Percentiles rank a stretch among this genome's conserved stretches.
Evolutionary conservation across 2,797 vertebrate genomes (phyloP).

Genomic region (Gambelia wislizenii): DNA sequence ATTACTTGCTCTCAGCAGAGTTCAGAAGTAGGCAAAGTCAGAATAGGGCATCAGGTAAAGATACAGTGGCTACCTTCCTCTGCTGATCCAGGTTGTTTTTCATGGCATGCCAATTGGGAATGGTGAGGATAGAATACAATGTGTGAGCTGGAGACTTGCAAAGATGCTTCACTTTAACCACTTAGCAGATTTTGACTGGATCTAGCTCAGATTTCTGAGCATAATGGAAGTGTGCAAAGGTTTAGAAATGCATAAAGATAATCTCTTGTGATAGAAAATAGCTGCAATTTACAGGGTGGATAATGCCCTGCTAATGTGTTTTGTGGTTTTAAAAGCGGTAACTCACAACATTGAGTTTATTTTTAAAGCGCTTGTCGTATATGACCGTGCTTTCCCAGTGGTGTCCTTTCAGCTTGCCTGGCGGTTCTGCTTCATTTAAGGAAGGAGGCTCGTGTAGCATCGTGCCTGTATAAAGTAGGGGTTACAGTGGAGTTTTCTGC

Average conservation of each 20-base stretch:
- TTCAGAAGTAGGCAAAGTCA: background rate
- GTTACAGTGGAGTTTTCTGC: background rate
- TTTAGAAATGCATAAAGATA: slow-evolving; percentile 54
- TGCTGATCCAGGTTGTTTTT: background rate
- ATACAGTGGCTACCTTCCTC: too few species aligned
- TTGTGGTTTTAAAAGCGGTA: slow-evolving; percentile 43
- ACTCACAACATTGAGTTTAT: slow-evolving; percentile 42
- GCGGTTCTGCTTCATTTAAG: background rate
- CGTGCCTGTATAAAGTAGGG: background rate
- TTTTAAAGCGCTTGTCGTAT: slow-evolving; percentile 42
- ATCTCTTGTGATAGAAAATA: slow-evolving; percentile 59
- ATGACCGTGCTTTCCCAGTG: background rate
- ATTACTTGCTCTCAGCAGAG: background rate
- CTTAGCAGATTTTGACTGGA: slow-evolving; percentile 35
- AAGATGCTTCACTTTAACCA: slow-evolving; percentile 1
- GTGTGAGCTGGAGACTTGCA: background rate
- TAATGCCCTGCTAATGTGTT: slow-evolving; percentile 58
- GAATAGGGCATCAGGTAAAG: background rate
- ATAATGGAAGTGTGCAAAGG: slow-evolving; percentile 53
- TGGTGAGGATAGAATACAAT: background rate
- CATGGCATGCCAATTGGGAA: background rate
- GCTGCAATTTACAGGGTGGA: slow-evolving; percentile 56
- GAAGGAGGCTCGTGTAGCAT: background rate
- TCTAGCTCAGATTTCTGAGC: slow-evolving; percentile 44
- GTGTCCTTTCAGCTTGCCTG: too few species aligned